Conservation (phyloP, 2,888 invertebrate species). For the Odontocerum albicorne region DNA sequence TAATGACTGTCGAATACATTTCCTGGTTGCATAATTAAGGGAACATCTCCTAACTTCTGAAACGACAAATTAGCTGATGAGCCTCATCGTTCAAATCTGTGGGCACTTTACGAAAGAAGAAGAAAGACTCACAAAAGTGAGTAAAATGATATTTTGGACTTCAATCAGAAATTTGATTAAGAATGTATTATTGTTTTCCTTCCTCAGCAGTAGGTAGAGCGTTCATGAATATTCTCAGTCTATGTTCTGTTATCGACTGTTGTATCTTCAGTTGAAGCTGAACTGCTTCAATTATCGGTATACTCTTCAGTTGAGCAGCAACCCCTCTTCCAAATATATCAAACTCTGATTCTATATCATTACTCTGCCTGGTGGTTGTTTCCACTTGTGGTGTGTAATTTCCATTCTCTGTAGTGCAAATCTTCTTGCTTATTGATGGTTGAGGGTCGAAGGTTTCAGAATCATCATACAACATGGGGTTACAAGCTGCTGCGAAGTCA, state of each 20-base stretch:
- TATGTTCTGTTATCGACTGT: constrained; percentile 24
- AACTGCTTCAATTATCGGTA: constrained; percentile 23
- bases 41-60: too few species aligned
- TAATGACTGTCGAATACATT: too few species aligned
- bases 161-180: too few species aligned
- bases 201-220: too few species aligned
- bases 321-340: constrained; percentile 28
- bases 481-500: constrained; percentile 1
- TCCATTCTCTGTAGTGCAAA: background rate
- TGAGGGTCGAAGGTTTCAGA: background rate
- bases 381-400: background rate
- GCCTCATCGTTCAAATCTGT: too few species aligned
- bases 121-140: too few species aligned
- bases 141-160: too few species aligned
- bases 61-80: too few species aligned
- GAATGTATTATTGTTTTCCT: too few species aligned
- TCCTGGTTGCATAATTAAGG: too few species aligned
- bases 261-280: constrained; percentile 26
- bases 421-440: background rate
- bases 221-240: constrained; percentile 10
- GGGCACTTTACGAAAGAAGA: too few species aligned
- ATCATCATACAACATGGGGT: constrained; percentile 2
- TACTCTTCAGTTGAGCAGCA: constrained; percentile 25
- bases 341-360: constrained; percentile 18
- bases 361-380: background rate